Evolutionary conservation across 1,140 invertebrate species (phyloP), one percentile per base, ranked within the genome.

Genomic region (Holotrichia oblita): DNA sequence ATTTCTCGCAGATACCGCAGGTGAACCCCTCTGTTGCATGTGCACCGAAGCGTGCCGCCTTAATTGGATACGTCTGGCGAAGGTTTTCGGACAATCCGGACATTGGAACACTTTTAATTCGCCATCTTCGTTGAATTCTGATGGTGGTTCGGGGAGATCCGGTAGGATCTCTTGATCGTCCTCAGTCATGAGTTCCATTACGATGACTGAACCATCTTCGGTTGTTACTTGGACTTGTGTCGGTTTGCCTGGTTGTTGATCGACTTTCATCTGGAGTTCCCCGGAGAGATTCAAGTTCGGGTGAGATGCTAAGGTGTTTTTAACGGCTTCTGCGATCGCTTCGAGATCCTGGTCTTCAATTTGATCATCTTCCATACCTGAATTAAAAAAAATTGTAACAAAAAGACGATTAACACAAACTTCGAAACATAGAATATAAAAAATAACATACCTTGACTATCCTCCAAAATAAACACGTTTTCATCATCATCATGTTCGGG

Each of bases 1-100:
- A 91, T 84, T 94, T 92, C 42, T 93, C 90, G 85, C 97, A 98
- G 12, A 92, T 89, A 7, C 88, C 87, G 82, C 92, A 93, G 64
- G 90, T 90, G 79, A 89, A 92, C 72, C 91, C 91, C 90, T 81
- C 77, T 90, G 89, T 59, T 91, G 90, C 22, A 89, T 89, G 80
- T 93, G 91, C 0, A 91, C 89, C 7, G 90, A 92, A 20, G 89
- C 87, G 82, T 93, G 92, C 73, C 91, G 88, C 27, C 90, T 88
- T 7, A 92, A 80, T 82, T 92, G 89, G 72, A 90, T 90, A 78
- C 90, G 85, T 78, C 90, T 84, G 0, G 90, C 87, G 80, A 91
- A 91, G 0, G 89, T 89, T 84, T 90, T 90, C 0, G 90, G 90
- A 83, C 90, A 91, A 76, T 90, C 88, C 6, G 89, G 88, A 77